Evolutionary conservation across 2,797 vertebrate genomes (phyloP), one percentile per base, ranked within the genome.

Genomic region (Moxostoma hubbsi): DNA sequence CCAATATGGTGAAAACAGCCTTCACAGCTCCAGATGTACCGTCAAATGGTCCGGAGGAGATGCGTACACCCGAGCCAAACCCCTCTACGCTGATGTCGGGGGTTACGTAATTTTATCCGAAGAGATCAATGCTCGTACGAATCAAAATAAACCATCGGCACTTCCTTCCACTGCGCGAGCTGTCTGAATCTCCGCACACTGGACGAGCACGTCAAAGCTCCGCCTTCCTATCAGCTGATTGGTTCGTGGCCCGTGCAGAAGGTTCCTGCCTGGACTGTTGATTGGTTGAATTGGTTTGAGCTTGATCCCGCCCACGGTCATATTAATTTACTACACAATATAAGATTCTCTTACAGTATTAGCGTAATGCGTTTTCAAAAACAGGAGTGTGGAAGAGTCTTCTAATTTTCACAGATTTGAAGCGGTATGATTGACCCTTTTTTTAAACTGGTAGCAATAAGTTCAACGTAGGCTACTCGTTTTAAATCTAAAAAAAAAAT

Each of bases 141-240:
- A 75, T 64, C 49, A 82, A 81, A 75, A 67, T 70, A 66, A 77
- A 51, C 13, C 79, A 58, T 64, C 43, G 9, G 63, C 18, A 47
- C 73, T 89, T 89, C 88, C 88, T 87, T 75, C 76, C 84, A 62
- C 81, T 36, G 61, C 73, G 63, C 65, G 62, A 84, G 75, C 64
- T 2, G 71, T 57, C 73, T 50, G 75, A 59, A 65, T 84, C 83
- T 54, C 67, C 69, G 81, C 76, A 70, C 73, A 51, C 73, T 55
- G 70, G 77, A 71, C 18, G 16, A 70, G 55, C 13, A 11, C 16
- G 49, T 10, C 51, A 45, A 85, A 13, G 10, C 74, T 46, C 86
- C 86, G 75, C 88, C 84, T 58, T 45, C 51, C 73, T 15, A 46
- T 18, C 7, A 54, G 1, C 7, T 73, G 62, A 86, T 89, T 89